A percentile compares a stretch with the other conserved stretches of the same genome.
Conservation (phyloP, 2,797 vertebrate species). For the Strix occidentalis region DNA sequence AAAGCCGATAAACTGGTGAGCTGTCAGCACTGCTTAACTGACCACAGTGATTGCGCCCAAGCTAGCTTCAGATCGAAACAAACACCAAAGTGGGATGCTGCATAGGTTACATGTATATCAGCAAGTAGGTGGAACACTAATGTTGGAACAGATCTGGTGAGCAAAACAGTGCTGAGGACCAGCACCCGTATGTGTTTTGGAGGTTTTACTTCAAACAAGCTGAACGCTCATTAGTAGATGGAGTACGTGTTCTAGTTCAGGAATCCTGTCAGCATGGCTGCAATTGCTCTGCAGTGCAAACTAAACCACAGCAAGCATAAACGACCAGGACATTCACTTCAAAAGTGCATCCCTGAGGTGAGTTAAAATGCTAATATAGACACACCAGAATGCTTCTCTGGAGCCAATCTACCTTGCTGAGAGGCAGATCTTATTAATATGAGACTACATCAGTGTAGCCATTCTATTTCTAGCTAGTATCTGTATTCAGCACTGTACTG, state of each 20-base stretch:
- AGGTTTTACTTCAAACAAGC: background rate
- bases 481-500: background rate
- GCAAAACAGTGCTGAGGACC: background rate
- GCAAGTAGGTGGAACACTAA: background rate
- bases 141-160: background rate
- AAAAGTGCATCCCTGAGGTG: background rate
- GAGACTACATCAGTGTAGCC: background rate
- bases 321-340: background rate
- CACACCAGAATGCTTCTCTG: fast-evolving
- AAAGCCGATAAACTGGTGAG: fast-evolving
- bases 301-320: background rate
- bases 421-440: background rate
- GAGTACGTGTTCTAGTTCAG: background rate
- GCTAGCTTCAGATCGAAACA: background rate
- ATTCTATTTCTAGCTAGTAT: background rate
- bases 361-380: background rate
- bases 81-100: background rate
- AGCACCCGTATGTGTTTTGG: fast-evolving
- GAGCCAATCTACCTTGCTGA: background rate
- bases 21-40: background rate
- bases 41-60: background rate
- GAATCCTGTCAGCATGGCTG: background rate
- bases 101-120: background rate
- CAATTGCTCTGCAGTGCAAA: background rate
- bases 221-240: background rate